Conservation (phyloP, 2,888 invertebrate species). For the Amphimallon solstitiale region DNA sequence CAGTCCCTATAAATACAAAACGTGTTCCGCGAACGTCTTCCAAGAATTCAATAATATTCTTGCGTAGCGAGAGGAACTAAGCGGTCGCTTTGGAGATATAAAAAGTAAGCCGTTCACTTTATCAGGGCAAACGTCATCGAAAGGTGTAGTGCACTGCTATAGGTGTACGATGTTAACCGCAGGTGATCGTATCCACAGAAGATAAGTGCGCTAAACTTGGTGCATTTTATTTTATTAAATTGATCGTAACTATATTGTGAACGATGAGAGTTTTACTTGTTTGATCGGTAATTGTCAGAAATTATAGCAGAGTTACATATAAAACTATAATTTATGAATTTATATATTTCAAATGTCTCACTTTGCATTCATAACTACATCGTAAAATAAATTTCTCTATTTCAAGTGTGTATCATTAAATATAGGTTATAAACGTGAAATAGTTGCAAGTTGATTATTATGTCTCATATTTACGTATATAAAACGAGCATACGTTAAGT, state of each 20-base stretch:
- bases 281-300: too few species aligned
- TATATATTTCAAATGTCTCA: too few species aligned
- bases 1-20: constrained; percentile 32
- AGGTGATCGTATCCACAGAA: constrained; percentile 4
- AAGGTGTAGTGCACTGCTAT: neutral
- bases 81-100: constrained; percentile 11
- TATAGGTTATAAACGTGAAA: too few species aligned
- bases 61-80: constrained; percentile 28
- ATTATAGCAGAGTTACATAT: too few species aligned
- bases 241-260: neutral
- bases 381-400: too few species aligned
- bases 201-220: neutral
- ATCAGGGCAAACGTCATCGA: constrained; percentile 11
- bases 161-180: neutral
- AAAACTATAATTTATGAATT: too few species aligned
- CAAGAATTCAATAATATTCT: constrained; percentile 30
- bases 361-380: too few species aligned
- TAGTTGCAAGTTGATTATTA: too few species aligned
- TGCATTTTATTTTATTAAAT: neutral
- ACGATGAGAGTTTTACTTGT: neutral
- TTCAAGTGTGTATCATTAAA: too few species aligned
- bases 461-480: too few species aligned
- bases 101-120: constrained; percentile 29
- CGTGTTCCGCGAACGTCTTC: constrained; percentile 29
- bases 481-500: too few species aligned